Evolutionary conservation across 2,888 invertebrate genomes (phyloP), one percentile per base, ranked within the genome.

Genomic region (Philopedon plagiatum): DNA sequence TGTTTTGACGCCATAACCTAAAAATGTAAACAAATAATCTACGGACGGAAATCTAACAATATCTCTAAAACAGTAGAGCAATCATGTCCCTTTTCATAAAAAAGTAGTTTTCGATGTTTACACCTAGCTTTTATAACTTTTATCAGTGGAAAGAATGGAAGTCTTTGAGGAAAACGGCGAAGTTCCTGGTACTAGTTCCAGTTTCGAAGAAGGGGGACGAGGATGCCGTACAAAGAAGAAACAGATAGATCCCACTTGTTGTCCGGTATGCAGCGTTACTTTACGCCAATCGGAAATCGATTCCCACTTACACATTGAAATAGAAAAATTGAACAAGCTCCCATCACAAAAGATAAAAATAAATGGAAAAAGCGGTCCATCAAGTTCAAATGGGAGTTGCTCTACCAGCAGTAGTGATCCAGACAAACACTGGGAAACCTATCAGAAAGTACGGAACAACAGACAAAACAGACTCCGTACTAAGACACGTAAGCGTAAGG

Each of bases 211-310:
- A 75, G 81, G 80, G 66, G 82, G 83, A 60, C 81, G 85, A 64
- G 85, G 85, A 34, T 86, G 84, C 71, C 86, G 91, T 76, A 89
- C 86, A 80, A 87, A 91, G 70, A 89, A 88, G 79, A 89, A 89
- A 83, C 89, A 90, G 69, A 83, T 88, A 5, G 93, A 93, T 80
- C 89, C 92, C 11, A 89, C 90, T n/a, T 93, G 90, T 83, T 97
- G 97, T 84, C 97, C 97, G 0, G 93, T 95, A 0, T 97, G 97
- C 84, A 93, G 96, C 75, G 91, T 94, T 73, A 95, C 95, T 1
- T 89, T 97, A 46, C 87, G 95, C 56, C 90, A 91, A 1, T 91
- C 92, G 1, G 97, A 97, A 84, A 87, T 96, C n/a, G 94, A 95
- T 78, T 87, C 91, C 23, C 97, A 97, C 86, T 90, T 94, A 76